Evolutionary conservation across 1,140 invertebrate species (phyloP).

Genomic region (Hormaphis cornu): DNA sequence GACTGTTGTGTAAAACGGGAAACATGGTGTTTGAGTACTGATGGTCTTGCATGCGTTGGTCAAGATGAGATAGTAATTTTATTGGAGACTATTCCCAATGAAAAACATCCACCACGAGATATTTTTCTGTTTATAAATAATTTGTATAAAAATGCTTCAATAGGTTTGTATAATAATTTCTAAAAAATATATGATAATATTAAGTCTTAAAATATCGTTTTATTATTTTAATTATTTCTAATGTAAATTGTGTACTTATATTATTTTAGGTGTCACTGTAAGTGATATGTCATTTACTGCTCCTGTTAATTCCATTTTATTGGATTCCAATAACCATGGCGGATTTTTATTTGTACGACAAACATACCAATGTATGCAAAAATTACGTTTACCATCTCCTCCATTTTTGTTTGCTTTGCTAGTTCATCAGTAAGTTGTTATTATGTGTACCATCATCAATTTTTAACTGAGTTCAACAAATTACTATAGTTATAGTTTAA

Average conservation of each 20-base stretch:
- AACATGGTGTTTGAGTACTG: conserved; percentile 72
- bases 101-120: conserved; percentile 61
- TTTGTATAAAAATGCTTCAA: conserved; percentile 66
- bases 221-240: background rate
- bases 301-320: conserved; percentile 52
- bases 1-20: conserved; percentile 70
- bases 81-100: conserved; percentile 61
- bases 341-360: conserved; percentile 76
- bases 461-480: background rate
- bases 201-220: background rate
- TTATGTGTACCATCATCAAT: conserved; percentile 18
- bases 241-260: background rate
- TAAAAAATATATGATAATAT: conserved; percentile 25
- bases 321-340: conserved; percentile 70
- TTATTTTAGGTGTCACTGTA: conserved; percentile 54
- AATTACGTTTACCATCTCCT: conserved; percentile 61
- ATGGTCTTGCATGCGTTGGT: conserved; percentile 69
- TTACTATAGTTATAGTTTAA: background rate
- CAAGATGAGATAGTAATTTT: conserved; percentile 78
- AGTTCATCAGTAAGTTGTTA: conserved; percentile 57
- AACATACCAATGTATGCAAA: conserved; percentile 73
- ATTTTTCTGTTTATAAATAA: conserved; percentile 66
- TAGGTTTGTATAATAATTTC: conserved; percentile 49
- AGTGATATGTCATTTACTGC: conserved; percentile 62
- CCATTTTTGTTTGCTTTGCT: conserved; percentile 73